Evolutionary conservation across 2,113 vertebrate species (phyloP).

Genomic region (Diadophis punctatus): DNA sequence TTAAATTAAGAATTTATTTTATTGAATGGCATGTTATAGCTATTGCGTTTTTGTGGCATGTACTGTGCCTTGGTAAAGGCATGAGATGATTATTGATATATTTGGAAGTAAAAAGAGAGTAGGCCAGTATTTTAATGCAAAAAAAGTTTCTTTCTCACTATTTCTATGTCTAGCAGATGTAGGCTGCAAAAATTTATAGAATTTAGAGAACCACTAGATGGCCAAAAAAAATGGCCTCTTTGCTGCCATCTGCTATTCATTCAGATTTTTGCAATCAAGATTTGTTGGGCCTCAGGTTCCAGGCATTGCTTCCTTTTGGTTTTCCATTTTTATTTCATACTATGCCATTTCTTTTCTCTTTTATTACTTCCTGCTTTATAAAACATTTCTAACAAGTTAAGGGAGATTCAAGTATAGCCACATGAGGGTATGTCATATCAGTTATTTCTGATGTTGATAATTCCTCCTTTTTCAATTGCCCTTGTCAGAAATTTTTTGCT

Average conservation of each 20-base stretch:
- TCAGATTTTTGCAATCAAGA: background rate
- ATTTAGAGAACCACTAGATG: background rate
- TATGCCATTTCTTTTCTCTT: background rate
- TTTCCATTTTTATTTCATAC: background rate
- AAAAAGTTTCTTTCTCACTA: background rate
- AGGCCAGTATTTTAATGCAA: background rate
- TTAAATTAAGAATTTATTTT: background rate
- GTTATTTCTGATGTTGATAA: background rate
- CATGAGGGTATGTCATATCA: background rate
- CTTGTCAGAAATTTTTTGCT: background rate
- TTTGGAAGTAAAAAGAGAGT: background rate
- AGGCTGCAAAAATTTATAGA: background rate
- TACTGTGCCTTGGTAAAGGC: background rate
- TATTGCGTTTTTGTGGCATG: background rate
- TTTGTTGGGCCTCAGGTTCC: background rate
- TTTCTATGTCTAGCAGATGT: background rate
- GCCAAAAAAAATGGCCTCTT: background rate
- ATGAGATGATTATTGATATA: background rate
- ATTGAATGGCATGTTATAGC: background rate
- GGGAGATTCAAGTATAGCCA: background rate
- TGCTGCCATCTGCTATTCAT: background rate
- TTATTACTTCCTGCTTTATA: background rate
- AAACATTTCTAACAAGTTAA: background rate
- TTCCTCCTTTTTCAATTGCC: background rate
- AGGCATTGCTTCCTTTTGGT: background rate